Percentiles rank a stretch among this genome's conserved stretches.
Evolutionary conservation across 2,888 invertebrate species (phyloP).

Genomic region (Drosophila leonis): DNA sequence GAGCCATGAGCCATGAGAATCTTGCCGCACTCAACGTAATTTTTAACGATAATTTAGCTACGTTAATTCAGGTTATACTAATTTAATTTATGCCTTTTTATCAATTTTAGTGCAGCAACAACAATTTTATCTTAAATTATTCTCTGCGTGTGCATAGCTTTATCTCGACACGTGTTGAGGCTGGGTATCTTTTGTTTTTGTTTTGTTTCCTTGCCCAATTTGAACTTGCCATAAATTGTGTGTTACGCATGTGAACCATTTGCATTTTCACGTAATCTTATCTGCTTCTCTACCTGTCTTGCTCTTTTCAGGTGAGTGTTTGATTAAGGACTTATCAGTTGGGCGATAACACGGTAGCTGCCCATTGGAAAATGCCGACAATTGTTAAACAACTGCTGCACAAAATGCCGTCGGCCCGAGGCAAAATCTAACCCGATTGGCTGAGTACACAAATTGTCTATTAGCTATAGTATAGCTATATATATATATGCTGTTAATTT

Average conservation of each 20-base stretch:
- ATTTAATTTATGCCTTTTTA: constrained; percentile 1
- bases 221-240: constrained; percentile 40
- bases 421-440: constrained; percentile 68
- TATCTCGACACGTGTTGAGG: constrained; percentile 12
- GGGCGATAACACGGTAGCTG: constrained; percentile 47
- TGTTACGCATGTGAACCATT: constrained; percentile 18
- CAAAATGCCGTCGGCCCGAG: constrained; percentile 64
- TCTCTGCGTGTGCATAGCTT: constrained; percentile 2
- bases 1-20: too few species aligned
- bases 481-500: constrained; percentile 58
- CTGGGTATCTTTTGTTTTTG: constrained; percentile 9
- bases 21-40: neutral
- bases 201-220: constrained; percentile 13
- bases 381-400: constrained; percentile 8
- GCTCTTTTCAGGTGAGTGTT: constrained; percentile 59
- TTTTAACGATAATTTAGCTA: neutral
- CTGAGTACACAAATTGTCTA: constrained; percentile 72
- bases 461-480: constrained; percentile 61
- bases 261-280: constrained; percentile 50
- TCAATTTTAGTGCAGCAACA: constrained; percentile 14
- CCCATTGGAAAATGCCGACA: constrained; percentile 39
- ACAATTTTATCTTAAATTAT: constrained; percentile 12
- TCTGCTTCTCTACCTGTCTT: constrained; percentile 39
- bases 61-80: neutral
- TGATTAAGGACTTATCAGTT: constrained; percentile 46